Base-by-base conservation (phyloP, 2,888 invertebrate genomes). In the Clanis bilineata region DNA sequence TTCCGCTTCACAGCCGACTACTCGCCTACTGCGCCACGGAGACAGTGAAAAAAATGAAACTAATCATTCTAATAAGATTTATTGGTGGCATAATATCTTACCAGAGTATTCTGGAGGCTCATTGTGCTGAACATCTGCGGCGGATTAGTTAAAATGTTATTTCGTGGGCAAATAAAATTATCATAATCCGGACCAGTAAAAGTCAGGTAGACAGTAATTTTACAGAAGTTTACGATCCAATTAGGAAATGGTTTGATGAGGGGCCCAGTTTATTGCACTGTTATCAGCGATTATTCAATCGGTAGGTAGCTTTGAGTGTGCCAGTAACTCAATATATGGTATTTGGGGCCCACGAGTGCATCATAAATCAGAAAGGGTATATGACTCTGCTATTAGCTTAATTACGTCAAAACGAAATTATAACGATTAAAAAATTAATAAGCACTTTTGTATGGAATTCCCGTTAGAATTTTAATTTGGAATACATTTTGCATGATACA, bases 241-340 rank as follows among this genome's bases (percentile, higher is more conserved):
- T 84, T 82, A 83, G 76, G 73, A 73, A 77, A 76, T 80, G 77
- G 82, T 84, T 80, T 80, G 78, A 80, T 78, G 74, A 77, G 73
- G 74, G 70, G 64, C 68, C 69, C 65, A 70, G 67, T 82, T 83
- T 82, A 83, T 77, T 72, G 71, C 78, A 65, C 69, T 56, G 62
- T 70, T 73, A 79, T 76, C 72, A 72, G 59, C 63, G 68, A 73
- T 74, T 68, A 69, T 72, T 71, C 64, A 63, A 74, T 73, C 64
- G 63, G 66, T 63, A 63, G 68, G 74, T 72, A 71, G 68, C 65
- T 63, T 59, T 62, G 63, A 39, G 63, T 43, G 62, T 61, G 56
- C 59, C 59, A 51, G 54, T 61, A n/a, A n/a, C n/a, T n/a, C n/a
- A n/a, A n/a, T n/a, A 61, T 57, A 15, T 32, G 41, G 28, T 43